Evolutionary conservation across 2,888 invertebrate species (phyloP), one percentile per base, ranked within the genome.

Genomic region (Thelaira solivaga): DNA sequence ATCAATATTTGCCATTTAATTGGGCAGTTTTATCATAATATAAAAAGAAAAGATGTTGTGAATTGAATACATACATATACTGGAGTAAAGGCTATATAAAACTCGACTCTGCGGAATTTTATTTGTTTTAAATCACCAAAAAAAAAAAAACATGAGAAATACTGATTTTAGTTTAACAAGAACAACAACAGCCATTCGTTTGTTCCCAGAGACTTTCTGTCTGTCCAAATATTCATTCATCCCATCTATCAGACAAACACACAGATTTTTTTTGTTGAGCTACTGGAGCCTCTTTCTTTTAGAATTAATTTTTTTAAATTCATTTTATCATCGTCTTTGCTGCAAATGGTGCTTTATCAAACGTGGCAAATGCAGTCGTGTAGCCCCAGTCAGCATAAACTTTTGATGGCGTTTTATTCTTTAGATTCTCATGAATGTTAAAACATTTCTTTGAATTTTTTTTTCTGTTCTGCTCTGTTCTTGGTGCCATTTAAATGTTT

Each of bases 401-500:
- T 57, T 57, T 43, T 49, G 59, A 20, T 51, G 61, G 26, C 49
- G 39, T 51, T 71, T 41, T 71, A 51, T 67, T 74, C 29, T 29
- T 13, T 53, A 51, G 53, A 53, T 74, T 67, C 74, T 53, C 67
- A 67, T 61, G 51, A 74, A 67, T 59, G 4, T 53, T 67, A 67
- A 51, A 59, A 67, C 22, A 51, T 61, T 74, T 74, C 67, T 53
- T 36, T 24, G 67, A 67, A 74, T 67, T 24, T 45, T 45, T 59
- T 29, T 36, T 41, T 34, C 43, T 34, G 10, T 55, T 24, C 13
- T n/a, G 18, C 0, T 11, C 20, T 18, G 18, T 49, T 53, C 10
- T 31, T 26, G 7, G 8, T 39, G 11, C 13, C 3, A 10, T 29
- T 36, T 39, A 10, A 18, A 29, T 29, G 10, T 49, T 16, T 16